phyloP scores from a whole-genome alignment of 1,140 invertebrate genomes.

The Bemisia tabaci region DNA sequence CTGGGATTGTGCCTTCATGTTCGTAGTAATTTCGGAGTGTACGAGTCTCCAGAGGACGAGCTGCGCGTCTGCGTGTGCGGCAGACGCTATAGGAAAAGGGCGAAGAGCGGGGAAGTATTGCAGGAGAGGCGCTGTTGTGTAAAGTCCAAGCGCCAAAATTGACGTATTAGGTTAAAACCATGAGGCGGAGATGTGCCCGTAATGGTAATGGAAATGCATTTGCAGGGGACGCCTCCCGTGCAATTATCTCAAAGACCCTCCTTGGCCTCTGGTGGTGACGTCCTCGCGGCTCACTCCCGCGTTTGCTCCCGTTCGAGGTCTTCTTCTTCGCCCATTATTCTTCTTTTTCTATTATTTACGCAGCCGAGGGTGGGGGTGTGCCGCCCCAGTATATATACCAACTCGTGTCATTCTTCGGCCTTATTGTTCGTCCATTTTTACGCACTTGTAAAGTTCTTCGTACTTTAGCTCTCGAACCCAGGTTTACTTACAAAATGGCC shows the following conservation, averaged over 20 bases:
- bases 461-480: too few species aligned
- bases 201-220: background rate
- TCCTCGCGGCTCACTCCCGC: background rate
- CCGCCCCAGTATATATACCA: background rate
- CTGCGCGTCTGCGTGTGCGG: too few species aligned
- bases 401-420: background rate
- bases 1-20: too few species aligned
- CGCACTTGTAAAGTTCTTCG: too few species aligned
- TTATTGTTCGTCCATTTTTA: too few species aligned
- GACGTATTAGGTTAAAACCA: background rate
- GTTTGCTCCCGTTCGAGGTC: background rate
- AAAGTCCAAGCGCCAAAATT: background rate
- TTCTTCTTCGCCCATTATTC: background rate
- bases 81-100: background rate
- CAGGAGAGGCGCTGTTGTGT: background rate
- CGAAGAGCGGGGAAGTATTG: background rate
- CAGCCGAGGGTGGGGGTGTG: background rate
- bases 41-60: too few species aligned
- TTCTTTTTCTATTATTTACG: background rate
- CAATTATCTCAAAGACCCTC: background rate
- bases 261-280: background rate
- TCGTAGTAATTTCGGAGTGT: too few species aligned
- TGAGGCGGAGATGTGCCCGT: background rate
- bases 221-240: background rate
- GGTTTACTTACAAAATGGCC: too few species aligned